Evolutionary conservation across 1,140 invertebrate genomes (phyloP).

Genomic region (Nymphalis io): DNA sequence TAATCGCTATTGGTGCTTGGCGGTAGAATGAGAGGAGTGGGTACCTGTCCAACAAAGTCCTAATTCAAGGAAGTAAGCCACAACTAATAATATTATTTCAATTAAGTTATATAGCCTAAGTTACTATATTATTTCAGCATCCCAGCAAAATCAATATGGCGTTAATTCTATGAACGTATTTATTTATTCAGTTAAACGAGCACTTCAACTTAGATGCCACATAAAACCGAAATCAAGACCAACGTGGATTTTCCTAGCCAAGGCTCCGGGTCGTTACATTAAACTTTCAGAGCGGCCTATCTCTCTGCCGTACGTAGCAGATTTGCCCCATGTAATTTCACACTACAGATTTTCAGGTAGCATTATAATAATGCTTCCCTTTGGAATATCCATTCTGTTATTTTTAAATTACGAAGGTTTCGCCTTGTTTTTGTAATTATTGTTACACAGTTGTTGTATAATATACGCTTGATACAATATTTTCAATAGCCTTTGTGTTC

Average conservation of each 20-base stretch:
- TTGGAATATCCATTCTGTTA: slow-evolving; percentile 19
- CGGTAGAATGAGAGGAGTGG: no score
- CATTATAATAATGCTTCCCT: slow-evolving; percentile 50
- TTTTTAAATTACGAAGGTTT: slow-evolving; percentile 28
- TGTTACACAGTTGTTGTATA: slow-evolving; percentile 13
- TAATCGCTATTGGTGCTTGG: no score
- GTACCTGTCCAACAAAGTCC: no score
- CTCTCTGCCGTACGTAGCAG: slow-evolving; percentile 48
- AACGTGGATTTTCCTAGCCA: slow-evolving; percentile 58
- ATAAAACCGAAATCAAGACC: slow-evolving; percentile 35
- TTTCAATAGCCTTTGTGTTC: no score
- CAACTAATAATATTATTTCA: no score
- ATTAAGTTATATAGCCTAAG: no score
- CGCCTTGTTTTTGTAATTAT: slow-evolving; percentile 15
- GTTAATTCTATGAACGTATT: slow-evolving; percentile 32
- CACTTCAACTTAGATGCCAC: slow-evolving; percentile 43
- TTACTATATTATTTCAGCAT: not conserved
- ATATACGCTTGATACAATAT: no score
- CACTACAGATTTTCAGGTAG: slow-evolving; percentile 63
- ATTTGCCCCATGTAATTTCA: slow-evolving; percentile 65
- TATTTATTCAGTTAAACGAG: slow-evolving; percentile 45
- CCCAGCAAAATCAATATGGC: slow-evolving; percentile 11
- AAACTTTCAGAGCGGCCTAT: slow-evolving; percentile 65
- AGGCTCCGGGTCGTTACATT: slow-evolving; percentile 62
- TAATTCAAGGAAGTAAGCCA: no score